phyloP scores from a whole-genome alignment of 2,888 invertebrate genomes.

The Muschampia plurimacula region DNA sequence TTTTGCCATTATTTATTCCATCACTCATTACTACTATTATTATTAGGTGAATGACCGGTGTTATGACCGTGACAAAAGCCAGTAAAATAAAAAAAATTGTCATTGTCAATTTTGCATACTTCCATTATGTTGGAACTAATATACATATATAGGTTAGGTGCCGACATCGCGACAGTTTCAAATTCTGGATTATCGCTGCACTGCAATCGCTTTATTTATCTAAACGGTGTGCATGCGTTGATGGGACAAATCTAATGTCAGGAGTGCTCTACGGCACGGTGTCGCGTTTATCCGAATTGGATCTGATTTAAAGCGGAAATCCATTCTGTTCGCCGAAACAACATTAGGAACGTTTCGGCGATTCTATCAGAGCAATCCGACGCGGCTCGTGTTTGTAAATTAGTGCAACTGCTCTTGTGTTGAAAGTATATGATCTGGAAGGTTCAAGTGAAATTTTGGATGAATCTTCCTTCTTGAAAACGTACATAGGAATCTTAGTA shows the following conservation, averaged over 20 bases:
- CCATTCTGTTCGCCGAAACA: slow-evolving; percentile 27
- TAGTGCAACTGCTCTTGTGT: slow-evolving; percentile 4
- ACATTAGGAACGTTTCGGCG: slow-evolving; percentile 15
- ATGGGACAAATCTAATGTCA: slow-evolving; percentile 25
- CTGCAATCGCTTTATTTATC: background rate
- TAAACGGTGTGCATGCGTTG: slow-evolving; percentile 12
- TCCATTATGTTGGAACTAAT: background rate
- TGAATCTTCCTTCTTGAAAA: no score
- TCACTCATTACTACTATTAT: no score
- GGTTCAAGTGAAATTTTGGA: background rate
- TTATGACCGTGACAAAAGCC: no score
- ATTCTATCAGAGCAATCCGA: slow-evolving; percentile 26
- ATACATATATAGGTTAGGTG: background rate
- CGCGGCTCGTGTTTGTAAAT: slow-evolving; percentile 6
- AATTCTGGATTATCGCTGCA: background rate
- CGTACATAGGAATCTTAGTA: no score
- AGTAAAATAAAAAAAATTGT: no score
- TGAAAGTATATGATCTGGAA: background rate
- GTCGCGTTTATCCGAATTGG: slow-evolving; percentile 28
- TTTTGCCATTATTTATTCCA: no score
- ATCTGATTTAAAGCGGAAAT: slow-evolving; percentile 31
- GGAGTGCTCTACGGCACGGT: slow-evolving; percentile 6
- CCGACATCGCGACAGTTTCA: background rate
- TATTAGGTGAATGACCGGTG: no score
- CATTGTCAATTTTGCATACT: no score